Evolutionary conservation across 1,140 invertebrate genomes (phyloP).

Genomic region (Cataglyphis hispanica): DNA sequence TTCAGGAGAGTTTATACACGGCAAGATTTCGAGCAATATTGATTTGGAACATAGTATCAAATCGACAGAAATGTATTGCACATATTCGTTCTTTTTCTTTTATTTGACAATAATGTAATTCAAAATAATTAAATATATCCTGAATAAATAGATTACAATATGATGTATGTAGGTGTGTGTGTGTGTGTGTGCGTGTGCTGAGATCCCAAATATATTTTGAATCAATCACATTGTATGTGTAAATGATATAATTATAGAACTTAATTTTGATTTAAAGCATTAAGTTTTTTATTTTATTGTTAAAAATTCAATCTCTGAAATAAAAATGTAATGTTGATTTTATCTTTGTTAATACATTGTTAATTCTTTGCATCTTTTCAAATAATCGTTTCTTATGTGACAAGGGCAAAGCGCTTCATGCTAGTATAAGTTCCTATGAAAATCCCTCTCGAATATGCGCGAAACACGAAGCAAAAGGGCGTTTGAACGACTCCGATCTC

Average conservation of each 20-base stretch:
- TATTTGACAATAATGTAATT: too few relatives aligned
- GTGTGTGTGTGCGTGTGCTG: not conserved
- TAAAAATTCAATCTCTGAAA: too few relatives aligned
- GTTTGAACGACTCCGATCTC: slow-evolving; percentile 62
- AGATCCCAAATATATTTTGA: not conserved
- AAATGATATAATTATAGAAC: not conserved
- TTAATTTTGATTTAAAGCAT: not conserved
- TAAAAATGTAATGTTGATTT: not conserved
- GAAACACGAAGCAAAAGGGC: slow-evolving; percentile 18
- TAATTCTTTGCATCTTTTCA: not conserved
- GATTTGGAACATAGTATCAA: not conserved
- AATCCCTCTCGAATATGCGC: not conserved
- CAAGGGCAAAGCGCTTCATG: not conserved
- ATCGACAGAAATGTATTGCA: not conserved
- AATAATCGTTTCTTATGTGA: not conserved
- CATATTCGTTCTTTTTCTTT: not conserved
- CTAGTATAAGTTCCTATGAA: slow-evolving; percentile 14
- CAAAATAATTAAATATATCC: not conserved
- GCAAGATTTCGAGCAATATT: not conserved
- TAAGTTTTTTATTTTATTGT: not conserved
- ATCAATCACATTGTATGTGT: not conserved
- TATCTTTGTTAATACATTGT: not conserved
- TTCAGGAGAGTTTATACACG: not conserved
- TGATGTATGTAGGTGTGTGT: too few relatives aligned
- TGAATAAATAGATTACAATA: not conserved